phyloP scores from a whole-genome alignment of 2,113 vertebrate species.

The Ctenodactylus gundi region DNA sequence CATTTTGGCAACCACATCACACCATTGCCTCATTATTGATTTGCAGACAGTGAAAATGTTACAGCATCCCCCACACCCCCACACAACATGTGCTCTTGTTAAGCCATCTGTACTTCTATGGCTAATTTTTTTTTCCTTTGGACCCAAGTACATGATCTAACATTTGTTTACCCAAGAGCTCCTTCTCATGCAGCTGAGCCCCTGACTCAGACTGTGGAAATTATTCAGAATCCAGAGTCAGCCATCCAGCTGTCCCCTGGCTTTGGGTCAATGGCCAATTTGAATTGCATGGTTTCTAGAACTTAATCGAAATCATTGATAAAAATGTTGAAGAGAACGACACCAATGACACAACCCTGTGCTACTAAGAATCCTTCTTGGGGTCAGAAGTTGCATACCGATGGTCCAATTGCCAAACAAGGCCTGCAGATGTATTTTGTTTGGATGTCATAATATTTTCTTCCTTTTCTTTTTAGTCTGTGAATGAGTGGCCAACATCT shows the following conservation, averaged over 20 bases:
- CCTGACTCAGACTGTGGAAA: not conserved
- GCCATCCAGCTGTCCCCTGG: constrained; percentile 13
- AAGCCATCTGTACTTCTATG: not conserved
- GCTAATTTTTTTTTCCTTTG: not conserved
- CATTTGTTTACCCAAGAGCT: not conserved
- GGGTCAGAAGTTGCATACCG: constrained; percentile 27
- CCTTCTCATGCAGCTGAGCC: not conserved
- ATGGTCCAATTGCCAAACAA: not conserved
- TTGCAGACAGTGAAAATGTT: not conserved
- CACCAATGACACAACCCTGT: not conserved
- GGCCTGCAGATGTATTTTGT: constrained; percentile 37
- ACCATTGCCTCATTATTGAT: not conserved
- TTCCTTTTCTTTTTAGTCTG: constrained; percentile 11
- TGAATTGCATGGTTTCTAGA: not conserved
- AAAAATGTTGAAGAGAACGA: not conserved
- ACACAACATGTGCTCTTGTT: not conserved
- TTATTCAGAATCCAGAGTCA: not conserved
- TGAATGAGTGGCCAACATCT: constrained; percentile 54
- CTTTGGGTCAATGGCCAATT: constrained; percentile 17
- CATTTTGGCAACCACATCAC: not conserved
- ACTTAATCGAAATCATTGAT: constrained; percentile 57
- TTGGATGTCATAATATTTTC: constrained; percentile 30
- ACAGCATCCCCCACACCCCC: not conserved
- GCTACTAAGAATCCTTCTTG: constrained; percentile 42
- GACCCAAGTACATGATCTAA: not conserved